Conservation (phyloP, 23 tunicate species). For the Ascidia mentula region DNA sequence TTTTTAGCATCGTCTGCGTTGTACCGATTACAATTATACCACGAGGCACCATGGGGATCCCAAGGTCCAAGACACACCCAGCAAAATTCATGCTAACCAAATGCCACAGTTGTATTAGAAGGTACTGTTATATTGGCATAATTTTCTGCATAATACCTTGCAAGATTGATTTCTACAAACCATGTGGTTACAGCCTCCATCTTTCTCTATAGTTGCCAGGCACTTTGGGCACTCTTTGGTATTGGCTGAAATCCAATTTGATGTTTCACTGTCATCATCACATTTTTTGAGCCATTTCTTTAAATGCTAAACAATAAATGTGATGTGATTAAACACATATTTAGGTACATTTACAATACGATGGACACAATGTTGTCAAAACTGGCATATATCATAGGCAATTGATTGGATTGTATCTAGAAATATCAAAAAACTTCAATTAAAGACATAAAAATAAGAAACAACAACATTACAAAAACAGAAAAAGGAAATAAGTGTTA, state of each 20-base stretch:
- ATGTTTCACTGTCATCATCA: conserved; percentile 99
- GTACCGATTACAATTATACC: conserved; percentile 97
- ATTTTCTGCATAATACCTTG: conserved; percentile 49
- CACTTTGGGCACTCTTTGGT: conserved; percentile 98
- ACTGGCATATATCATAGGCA: too few species aligned
- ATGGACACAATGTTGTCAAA: too few species aligned
- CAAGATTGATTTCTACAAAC: conserved; percentile 77
- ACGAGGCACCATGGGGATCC: conserved; percentile 97
- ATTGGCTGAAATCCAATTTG: conserved; percentile 94
- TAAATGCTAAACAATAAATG: conserved; percentile 50
- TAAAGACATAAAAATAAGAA: too few species aligned
- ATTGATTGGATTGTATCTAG: too few species aligned
- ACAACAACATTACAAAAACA: too few species aligned
- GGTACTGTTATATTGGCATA: too few species aligned
- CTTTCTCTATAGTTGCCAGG: conserved; percentile 89
- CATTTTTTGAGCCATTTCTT: conserved; percentile 93
- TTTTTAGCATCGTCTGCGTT: conserved; percentile 79
- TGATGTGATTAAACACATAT: too few species aligned
- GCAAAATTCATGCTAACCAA: conserved; percentile 88
- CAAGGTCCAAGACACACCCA: conserved; percentile 99
- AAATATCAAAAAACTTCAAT: too few species aligned
- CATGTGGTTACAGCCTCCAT: conserved; percentile 98
- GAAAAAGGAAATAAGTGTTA: too few species aligned
- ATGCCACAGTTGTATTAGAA: too few species aligned
- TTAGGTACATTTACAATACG: too few species aligned